These are phyloP conservation scores for Lampropteryx suffumata DNA, from an alignment of 2,888 invertebrate species.

Conservation along the genomic window DNA sequence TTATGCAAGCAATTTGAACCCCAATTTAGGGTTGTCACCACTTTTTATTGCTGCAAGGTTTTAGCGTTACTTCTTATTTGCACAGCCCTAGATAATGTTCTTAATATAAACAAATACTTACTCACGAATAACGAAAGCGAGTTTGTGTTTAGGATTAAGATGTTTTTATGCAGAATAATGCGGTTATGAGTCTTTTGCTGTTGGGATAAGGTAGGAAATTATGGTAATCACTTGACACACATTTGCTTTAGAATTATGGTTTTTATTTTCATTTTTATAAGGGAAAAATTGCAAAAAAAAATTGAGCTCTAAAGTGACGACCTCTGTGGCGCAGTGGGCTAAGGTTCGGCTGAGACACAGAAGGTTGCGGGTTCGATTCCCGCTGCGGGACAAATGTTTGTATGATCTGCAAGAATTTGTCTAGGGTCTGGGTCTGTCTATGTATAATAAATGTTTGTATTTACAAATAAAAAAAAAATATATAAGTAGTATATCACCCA, in stretches of 20 bases:
- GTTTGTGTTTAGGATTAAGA: constrained; percentile 15
- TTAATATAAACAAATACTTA: constrained; percentile 25
- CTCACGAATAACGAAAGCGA: constrained; percentile 2
- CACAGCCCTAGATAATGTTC: constrained; percentile 22
- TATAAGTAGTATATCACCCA: too few species aligned
- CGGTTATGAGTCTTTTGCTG: constrained; percentile 6
- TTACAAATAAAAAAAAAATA: too few species aligned
- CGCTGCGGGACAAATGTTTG: too few species aligned
- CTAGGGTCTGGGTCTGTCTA: too few species aligned
- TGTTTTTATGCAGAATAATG: constrained; percentile 1
- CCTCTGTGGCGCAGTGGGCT: too few species aligned
- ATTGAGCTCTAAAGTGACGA: too few species aligned
- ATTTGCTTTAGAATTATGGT: not conserved
- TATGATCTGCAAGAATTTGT: too few species aligned
- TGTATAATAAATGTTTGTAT: too few species aligned
- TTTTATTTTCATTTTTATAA: not conserved
- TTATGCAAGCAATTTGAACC: constrained; percentile 21
- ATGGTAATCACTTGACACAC: not conserved
- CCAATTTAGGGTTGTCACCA: constrained; percentile 24
- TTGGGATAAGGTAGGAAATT: constrained; percentile 3
- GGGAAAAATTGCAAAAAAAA: too few species aligned
- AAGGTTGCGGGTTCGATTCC: too few species aligned
- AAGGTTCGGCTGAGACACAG: too few species aligned
- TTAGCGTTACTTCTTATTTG: constrained; percentile 28
- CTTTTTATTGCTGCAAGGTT: constrained; percentile 20